Percentiles rank a stretch among this genome's conserved stretches.
These are phyloP conservation scores for Porites lutea DNA, from an alignment of 64 coral and sea anemone species.

Conservation along the genomic window DNA sequence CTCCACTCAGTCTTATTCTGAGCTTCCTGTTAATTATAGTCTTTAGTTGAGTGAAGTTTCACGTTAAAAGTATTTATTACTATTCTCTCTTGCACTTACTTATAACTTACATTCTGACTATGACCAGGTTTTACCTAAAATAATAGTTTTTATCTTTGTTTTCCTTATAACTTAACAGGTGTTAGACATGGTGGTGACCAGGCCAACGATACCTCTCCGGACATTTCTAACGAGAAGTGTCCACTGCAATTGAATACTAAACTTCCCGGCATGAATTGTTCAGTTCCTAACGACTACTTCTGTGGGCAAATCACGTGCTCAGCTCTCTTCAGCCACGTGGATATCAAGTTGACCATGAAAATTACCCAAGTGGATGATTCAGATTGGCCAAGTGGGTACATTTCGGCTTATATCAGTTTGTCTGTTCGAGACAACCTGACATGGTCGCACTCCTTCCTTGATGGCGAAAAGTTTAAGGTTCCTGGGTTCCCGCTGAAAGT, in stretches of 20 bases:
- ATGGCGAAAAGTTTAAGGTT: background rate
- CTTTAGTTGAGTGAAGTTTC: no score
- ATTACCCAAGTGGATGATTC: background rate
- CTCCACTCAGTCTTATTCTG: no score
- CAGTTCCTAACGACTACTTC: background rate
- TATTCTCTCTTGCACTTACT: no score
- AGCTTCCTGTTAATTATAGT: no score
- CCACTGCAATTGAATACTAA: background rate
- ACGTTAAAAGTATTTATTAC: no score
- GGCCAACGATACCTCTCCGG: background rate
- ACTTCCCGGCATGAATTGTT: background rate
- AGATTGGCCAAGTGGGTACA: no score
- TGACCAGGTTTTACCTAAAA: no score
- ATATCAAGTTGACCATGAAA: background rate
- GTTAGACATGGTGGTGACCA: background rate
- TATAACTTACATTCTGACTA: no score
- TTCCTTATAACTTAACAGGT: background rate
- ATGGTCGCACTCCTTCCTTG: background rate
- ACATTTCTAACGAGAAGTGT: background rate
- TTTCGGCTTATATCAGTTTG: constrained; percentile 1
- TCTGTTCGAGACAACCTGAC: background rate
- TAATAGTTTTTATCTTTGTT: no score
- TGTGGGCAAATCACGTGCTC: constrained; percentile 12
- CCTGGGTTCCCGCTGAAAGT: constrained; percentile 11
- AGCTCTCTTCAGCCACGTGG: background rate